Conservation (phyloP, 2,797 vertebrate species). For the Halcyon badia region DNA sequence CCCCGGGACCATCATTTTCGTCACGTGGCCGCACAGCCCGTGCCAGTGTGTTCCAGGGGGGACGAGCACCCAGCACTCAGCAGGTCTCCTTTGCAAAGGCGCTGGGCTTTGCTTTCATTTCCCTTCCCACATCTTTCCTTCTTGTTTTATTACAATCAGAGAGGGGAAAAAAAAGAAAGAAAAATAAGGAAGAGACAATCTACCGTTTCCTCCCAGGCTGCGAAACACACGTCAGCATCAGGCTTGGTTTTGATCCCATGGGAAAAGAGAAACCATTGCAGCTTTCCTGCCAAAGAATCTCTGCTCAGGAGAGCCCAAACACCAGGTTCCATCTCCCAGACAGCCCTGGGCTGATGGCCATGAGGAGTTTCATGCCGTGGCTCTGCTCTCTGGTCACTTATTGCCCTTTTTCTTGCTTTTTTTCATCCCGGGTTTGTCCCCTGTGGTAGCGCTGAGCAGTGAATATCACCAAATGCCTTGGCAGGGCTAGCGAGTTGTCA, state of each 20-base stretch:
- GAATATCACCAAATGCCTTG: fast-evolving
- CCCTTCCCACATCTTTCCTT: neutral
- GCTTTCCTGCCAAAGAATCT: neutral
- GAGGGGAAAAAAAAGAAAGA: neutral
- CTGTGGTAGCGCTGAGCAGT: fast-evolving
- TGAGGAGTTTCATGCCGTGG: fast-evolving
- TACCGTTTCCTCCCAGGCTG: neutral
- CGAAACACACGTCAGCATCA: neutral
- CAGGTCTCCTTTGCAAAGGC: neutral
- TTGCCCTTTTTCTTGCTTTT: neutral
- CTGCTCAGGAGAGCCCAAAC: neutral
- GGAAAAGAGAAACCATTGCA: neutral
- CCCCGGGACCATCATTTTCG: neutral
- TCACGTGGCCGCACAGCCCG: neutral
- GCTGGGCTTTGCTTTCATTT: neutral
- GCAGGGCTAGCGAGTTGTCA: neutral
- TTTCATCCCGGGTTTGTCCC: neutral
- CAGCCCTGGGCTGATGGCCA: neutral
- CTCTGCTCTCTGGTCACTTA: neutral
- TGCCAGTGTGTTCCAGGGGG: neutral
- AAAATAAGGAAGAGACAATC: neutral
- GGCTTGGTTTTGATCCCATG: neutral
- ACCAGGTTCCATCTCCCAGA: neutral
- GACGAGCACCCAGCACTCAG: neutral
- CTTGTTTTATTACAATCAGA: neutral